Conservation (phyloP, 2,797 vertebrate species). For the Anguilla obscura region DNA sequence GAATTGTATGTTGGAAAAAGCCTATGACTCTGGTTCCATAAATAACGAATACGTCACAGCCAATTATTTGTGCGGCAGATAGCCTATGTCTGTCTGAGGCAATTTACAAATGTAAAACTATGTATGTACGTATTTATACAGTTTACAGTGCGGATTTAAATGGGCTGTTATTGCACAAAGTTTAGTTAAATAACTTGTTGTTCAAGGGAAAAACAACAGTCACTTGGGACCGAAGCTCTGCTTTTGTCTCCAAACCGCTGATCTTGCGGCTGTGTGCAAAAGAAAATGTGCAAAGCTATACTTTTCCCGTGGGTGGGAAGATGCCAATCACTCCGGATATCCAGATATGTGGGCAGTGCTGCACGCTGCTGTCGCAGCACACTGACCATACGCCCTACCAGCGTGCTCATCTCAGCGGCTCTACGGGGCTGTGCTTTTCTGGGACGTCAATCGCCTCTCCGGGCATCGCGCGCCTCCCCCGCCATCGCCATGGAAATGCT, state of each 20-base stretch:
- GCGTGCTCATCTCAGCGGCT: background rate
- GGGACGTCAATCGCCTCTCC: background rate
- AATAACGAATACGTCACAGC: background rate
- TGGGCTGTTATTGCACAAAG: background rate
- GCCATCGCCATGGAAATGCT: background rate
- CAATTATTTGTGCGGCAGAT: background rate
- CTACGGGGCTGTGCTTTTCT: no score
- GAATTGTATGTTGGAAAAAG: background rate
- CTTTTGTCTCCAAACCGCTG: background rate
- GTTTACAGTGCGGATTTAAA: conserved; percentile 8
- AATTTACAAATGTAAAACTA: background rate
- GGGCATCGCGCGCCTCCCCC: background rate
- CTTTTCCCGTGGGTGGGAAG: background rate
- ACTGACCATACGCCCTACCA: background rate
- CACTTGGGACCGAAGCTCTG: background rate
- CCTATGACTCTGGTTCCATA: background rate
- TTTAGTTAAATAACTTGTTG: background rate
- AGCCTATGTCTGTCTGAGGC: background rate
- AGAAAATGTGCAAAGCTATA: background rate
- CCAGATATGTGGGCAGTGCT: background rate
- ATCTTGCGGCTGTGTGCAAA: background rate
- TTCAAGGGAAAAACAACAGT: background rate
- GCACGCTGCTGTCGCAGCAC: background rate
- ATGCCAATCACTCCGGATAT: background rate
- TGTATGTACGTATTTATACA: background rate